These are phyloP conservation scores for Apostichopus parvimensis DNA, from an alignment of 35 echinoderm and acorn worm genomes.

Conservation along the genomic window DNA sequence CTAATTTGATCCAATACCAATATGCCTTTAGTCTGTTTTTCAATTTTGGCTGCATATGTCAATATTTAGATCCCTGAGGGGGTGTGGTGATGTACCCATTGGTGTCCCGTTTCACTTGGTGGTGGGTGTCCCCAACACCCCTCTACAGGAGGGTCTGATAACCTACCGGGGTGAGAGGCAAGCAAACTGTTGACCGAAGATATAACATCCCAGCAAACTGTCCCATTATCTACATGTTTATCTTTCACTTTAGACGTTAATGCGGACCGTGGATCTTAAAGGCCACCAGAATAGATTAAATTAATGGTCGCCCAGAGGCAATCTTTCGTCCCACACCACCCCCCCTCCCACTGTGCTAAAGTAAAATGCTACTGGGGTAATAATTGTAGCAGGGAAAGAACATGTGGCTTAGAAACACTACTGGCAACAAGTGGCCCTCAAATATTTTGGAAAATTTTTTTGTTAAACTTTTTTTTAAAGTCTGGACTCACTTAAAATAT, in stretches of 20 bases:
- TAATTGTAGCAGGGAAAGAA: not conserved
- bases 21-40: conserved; percentile 7
- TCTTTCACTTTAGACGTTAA: conserved; percentile 5
- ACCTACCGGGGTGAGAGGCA: not conserved
- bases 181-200: not conserved
- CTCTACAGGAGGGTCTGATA: conserved; percentile 5
- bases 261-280: not conserved
- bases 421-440: not conserved
- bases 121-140: not conserved
- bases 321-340: not conserved
- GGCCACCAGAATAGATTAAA: conserved; percentile 40
- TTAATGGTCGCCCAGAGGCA: not conserved
- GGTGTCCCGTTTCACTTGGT: not conserved
- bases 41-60: conserved; percentile 13
- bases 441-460: not conserved
- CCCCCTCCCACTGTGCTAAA: not conserved
- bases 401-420: not conserved
- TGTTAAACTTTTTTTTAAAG: not conserved
- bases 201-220: not conserved
- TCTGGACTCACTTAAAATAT: conserved; percentile 6
- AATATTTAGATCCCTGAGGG: conserved; percentile 9
- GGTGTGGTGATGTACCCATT: not conserved
- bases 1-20: not conserved
- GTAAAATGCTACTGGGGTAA: not conserved
- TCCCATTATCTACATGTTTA: conserved; percentile 16